phyloP scores from a whole-genome alignment of 2,113 vertebrate genomes.

The Cricetomys ansorgei region DNA sequence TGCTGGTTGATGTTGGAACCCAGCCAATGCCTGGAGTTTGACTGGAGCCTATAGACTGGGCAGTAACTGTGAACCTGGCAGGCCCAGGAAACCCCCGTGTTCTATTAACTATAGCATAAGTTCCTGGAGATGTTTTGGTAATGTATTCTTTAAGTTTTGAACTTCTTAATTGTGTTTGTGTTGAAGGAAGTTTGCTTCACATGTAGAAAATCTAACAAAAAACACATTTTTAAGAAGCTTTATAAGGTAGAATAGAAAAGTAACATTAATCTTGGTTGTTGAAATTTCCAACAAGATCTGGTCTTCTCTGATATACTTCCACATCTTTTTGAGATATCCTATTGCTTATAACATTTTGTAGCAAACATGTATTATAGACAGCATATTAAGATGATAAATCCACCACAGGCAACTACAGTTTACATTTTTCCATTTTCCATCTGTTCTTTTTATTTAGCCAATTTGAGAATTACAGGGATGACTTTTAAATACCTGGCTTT shows the following conservation, averaged over 20 bases:
- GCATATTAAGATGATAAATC: background rate
- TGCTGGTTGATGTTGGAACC: constrained; percentile 39
- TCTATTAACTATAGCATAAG: constrained; percentile 48
- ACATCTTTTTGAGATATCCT: constrained; percentile 14
- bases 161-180: constrained; percentile 56
- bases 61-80: background rate
- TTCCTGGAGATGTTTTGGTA: constrained; percentile 67
- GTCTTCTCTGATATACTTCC: background rate
- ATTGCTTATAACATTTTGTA: constrained; percentile 25
- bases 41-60: background rate
- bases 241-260: background rate
- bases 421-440: background rate
- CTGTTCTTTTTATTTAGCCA: constrained; percentile 31
- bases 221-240: background rate
- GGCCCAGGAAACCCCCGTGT: constrained; percentile 68
- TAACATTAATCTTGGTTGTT: background rate
- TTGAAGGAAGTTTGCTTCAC: constrained; percentile 31
- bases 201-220: constrained; percentile 40
- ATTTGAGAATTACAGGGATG: background rate
- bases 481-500: constrained; percentile 2
- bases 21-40: background rate
- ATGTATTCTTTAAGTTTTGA: constrained; percentile 62
- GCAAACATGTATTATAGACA: constrained; percentile 26
- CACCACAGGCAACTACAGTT: background rate
- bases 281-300: constrained; percentile 9